Evolutionary conservation across 2,888 invertebrate species (phyloP).

Genomic region (Heliconius sara): DNA sequence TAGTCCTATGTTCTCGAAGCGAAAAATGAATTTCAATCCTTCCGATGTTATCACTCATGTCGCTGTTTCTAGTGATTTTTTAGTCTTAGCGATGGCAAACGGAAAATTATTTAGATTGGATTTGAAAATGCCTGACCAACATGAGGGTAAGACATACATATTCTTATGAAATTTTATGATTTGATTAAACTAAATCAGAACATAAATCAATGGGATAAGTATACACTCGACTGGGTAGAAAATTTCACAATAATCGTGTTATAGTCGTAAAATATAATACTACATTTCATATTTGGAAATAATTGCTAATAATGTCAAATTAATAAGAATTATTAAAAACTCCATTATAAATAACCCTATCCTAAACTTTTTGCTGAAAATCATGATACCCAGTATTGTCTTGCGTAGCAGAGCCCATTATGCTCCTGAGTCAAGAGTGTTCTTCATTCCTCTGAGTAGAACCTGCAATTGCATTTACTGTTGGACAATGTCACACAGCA

Average conservation of each 20-base stretch:
- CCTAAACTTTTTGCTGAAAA: no score
- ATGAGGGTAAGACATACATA: conserved; percentile 86
- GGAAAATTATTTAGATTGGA: conserved; percentile 92
- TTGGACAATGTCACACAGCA: background rate
- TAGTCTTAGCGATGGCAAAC: conserved; percentile 93
- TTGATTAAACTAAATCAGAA: no score
- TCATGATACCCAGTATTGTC: no score
- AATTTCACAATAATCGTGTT: no score
- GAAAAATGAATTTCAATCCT: conserved; percentile 91
- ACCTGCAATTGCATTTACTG: background rate
- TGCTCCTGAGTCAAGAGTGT: no score
- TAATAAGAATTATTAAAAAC: no score
- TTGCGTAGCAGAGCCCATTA: no score
- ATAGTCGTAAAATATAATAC: no score
- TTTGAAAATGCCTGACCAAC: conserved; percentile 89
- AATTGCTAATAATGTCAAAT: no score
- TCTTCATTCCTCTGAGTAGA: background rate
- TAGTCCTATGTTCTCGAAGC: conserved; percentile 93
- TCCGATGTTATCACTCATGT: conserved; percentile 91
- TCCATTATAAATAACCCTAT: no score
- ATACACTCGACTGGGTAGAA: no score
- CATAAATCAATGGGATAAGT: background rate
- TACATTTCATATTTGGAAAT: no score
- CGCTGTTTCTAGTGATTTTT: conserved; percentile 91
- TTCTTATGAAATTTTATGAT: background rate